These are phyloP conservation scores for Antheraea assamensis DNA, from an alignment of 2,888 invertebrate genomes.

Conservation along the genomic window DNA sequence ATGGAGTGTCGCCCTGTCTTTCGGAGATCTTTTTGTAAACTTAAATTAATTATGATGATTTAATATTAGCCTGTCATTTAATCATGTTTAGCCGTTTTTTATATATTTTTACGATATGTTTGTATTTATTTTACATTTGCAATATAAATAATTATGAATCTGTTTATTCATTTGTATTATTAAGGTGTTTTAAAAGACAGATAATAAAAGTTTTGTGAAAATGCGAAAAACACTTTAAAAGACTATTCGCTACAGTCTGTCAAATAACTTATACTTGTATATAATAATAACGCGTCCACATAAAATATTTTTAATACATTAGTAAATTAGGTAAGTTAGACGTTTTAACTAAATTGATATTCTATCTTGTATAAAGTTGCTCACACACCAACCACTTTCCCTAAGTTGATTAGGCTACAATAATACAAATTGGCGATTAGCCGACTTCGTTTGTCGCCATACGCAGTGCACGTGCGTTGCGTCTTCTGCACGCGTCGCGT, in stretches of 20 bases:
- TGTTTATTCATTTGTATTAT: not conserved
- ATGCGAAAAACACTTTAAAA: not conserved
- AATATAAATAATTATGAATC: not conserved
- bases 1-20: conserved; percentile 46
- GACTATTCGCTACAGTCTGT: not conserved
- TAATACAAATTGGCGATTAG: conserved; percentile 67
- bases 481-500: conserved; percentile 49
- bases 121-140: not conserved
- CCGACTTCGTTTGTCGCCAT: conserved; percentile 65
- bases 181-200: not conserved
- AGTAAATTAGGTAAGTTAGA: conserved; percentile 21
- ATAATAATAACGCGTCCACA: not conserved
- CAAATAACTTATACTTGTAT: not conserved
- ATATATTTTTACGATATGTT: not conserved
- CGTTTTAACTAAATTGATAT: conserved; percentile 33
- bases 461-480: conserved; percentile 61
- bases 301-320: conserved; percentile 21
- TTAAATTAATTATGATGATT: conserved; percentile 72
- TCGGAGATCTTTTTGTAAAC: conserved; percentile 55
- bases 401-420: conserved; percentile 67
- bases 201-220: not conserved
- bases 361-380: conserved; percentile 42
- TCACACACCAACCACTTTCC: conserved; percentile 46
- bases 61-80: conserved; percentile 38
- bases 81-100: conserved; percentile 4